Conservation (phyloP, 2,888 invertebrate genomes). For the Limnephilus auricula region DNA sequence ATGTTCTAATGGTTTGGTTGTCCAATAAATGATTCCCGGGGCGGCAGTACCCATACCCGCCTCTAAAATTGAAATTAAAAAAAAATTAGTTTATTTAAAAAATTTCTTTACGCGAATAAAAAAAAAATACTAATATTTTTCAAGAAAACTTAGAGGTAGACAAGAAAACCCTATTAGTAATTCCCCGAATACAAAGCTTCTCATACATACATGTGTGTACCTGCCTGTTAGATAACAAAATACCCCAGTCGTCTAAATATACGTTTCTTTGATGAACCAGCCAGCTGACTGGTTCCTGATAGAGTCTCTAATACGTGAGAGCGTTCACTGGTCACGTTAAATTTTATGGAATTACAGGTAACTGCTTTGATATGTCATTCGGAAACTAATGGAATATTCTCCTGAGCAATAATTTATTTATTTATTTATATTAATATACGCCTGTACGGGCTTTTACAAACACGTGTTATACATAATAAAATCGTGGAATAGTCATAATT, state of each 20-base stretch:
- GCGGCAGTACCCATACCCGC: too few species aligned
- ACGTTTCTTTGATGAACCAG: neutral
- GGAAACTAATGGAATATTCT: slow-evolving; percentile 2
- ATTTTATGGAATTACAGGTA: neutral
- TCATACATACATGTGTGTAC: neutral
- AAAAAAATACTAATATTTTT: neutral
- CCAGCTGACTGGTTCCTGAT: neutral
- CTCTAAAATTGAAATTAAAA: too few species aligned
- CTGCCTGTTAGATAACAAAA: neutral
- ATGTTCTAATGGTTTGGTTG: too few species aligned
- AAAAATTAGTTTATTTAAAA: too few species aligned
- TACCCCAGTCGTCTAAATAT: neutral
- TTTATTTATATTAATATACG: too few species aligned
- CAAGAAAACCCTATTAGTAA: neutral
- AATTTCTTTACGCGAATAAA: too few species aligned
- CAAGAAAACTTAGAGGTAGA: neutral
- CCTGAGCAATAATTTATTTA: neutral
- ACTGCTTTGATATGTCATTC: slow-evolving; percentile 9
- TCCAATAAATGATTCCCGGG: too few species aligned
- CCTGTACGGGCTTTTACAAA: too few species aligned
- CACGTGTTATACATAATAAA: too few species aligned
- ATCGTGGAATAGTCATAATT: too few species aligned
- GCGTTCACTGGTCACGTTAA: neutral
- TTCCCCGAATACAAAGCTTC: neutral
- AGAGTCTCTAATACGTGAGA: neutral